A percentile compares a stretch with the other conserved stretches of the same genome.
phyloP scores from a whole-genome alignment of 2,113 vertebrate species.

The Heliornis fulica region DNA sequence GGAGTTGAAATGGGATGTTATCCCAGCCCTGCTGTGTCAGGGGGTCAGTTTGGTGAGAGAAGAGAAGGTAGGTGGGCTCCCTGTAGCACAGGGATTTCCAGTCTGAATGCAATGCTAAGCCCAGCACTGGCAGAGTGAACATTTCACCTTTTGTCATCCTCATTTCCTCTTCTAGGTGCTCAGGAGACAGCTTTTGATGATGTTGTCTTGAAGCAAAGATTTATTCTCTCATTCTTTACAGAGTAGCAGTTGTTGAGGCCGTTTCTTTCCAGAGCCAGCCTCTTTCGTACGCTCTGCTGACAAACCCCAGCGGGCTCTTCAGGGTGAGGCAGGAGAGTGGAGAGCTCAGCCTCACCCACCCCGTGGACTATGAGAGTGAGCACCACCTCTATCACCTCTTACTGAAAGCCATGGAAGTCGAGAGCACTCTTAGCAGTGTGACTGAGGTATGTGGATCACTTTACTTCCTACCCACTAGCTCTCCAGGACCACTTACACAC shows the following conservation, averaged over 20 bases:
- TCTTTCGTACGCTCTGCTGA: constrained; percentile 80
- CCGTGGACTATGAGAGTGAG: constrained; percentile 82
- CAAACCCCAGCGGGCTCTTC: constrained; percentile 85
- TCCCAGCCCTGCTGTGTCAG: not conserved
- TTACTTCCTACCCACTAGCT: not conserved
- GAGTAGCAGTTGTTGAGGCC: constrained; percentile 81
- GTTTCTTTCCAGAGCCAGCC: constrained; percentile 85
- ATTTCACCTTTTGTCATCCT: not conserved
- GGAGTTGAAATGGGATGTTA: not conserved
- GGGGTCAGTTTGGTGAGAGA: not conserved
- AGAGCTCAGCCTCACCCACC: constrained; percentile 78
- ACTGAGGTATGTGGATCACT: constrained; percentile 74
- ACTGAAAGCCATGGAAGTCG: constrained; percentile 79
- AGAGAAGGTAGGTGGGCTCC: not conserved
- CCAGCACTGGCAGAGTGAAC: not conserved
- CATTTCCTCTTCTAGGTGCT: not conserved
- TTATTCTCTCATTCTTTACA: constrained; percentile 34
- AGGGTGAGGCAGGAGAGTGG: constrained; percentile 81
- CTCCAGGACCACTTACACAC: not conserved
- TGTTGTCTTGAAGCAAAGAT: not conserved
- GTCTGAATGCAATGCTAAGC: not conserved
- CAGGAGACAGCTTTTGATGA: not conserved
- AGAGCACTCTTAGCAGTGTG: constrained; percentile 80
- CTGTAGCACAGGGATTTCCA: not conserved
- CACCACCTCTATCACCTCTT: constrained; percentile 83